Evolutionary conservation across 2,113 vertebrate genomes (phyloP).

Genomic region (Ictalurus punctatus): DNA sequence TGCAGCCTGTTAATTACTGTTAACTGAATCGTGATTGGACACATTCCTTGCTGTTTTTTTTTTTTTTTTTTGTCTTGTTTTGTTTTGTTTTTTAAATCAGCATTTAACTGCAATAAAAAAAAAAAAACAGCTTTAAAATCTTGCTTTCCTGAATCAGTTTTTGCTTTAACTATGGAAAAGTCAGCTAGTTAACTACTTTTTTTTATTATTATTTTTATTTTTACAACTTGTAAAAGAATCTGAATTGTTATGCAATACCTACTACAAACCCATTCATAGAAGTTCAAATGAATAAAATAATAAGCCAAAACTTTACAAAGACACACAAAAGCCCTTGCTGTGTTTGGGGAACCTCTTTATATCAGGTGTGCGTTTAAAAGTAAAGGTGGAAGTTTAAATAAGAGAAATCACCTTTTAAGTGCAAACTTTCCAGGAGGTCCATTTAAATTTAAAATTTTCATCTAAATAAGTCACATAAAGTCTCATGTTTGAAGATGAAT

Average conservation of each 20-base stretch:
- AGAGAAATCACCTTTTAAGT: neutral
- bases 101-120: neutral
- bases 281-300: neutral
- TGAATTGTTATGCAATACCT: neutral
- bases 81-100: too few relatives aligned
- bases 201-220: neutral
- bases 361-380: neutral
- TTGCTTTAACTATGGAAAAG: neutral
- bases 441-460: neutral
- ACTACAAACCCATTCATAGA: neutral
- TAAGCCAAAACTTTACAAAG: neutral
- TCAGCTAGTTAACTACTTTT: neutral
- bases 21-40: neutral
- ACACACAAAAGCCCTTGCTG: neutral
- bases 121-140: neutral
- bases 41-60: neutral
- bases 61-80: too few relatives aligned
- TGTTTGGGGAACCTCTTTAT: neutral
- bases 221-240: neutral
- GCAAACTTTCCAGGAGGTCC: neutral
- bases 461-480: neutral
- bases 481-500: neutral
- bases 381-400: neutral
- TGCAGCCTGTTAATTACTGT: neutral
- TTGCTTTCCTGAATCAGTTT: neutral